These are phyloP conservation scores for Chaitophorus viminalis DNA, from an alignment of 2,888 invertebrate genomes.

Conservation along the genomic window DNA sequence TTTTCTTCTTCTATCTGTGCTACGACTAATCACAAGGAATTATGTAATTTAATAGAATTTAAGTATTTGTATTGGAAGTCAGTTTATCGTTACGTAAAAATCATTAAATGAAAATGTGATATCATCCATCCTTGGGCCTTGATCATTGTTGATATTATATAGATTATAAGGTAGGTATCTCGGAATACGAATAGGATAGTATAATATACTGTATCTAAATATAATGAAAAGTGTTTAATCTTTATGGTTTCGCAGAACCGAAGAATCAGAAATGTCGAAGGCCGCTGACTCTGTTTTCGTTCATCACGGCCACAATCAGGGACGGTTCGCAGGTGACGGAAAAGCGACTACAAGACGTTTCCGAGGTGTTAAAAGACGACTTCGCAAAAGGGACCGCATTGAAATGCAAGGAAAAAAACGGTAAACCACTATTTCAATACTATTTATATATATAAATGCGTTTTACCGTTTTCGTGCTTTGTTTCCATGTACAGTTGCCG, in stretches of 20 bases:
- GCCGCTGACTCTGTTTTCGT: constrained; percentile 46
- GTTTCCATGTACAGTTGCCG: constrained; percentile 65
- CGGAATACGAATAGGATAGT: too few relatives aligned
- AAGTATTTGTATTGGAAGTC: not conserved
- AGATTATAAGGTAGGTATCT: too few relatives aligned
- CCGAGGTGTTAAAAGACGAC: constrained; percentile 16
- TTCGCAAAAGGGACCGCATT: constrained; percentile 36
- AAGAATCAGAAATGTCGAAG: constrained; percentile 3
- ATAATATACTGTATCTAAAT: too few relatives aligned
- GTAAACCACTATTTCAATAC: not conserved
- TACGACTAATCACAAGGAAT: too few relatives aligned
- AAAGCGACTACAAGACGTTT: constrained; percentile 50
- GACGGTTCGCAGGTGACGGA: constrained; percentile 54
- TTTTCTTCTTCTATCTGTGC: too few relatives aligned
- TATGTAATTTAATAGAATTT: too few relatives aligned
- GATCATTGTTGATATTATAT: too few relatives aligned
- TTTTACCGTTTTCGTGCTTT: not conserved
- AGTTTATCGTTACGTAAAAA: too few relatives aligned
- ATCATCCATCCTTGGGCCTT: too few relatives aligned
- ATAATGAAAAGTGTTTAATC: not conserved
- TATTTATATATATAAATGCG: not conserved
- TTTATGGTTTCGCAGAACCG: not conserved
- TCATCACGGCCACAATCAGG: constrained; percentile 37
- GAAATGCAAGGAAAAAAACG: constrained; percentile 56
- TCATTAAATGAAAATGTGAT: too few relatives aligned